Base-by-base conservation (phyloP, 2,113 vertebrate species). In the Elaphurus davidianus region DNA sequence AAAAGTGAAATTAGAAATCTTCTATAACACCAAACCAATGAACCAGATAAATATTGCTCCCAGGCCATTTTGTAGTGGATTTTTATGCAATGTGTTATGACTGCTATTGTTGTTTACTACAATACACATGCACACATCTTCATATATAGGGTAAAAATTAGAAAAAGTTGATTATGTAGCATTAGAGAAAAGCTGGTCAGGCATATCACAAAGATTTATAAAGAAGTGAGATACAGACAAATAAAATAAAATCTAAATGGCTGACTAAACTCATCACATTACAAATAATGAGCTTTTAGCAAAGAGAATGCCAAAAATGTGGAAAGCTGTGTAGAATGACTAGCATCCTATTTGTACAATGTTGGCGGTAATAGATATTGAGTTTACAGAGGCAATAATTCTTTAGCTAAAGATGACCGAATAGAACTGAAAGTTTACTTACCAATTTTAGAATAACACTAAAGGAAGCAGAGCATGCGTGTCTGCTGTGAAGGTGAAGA, bases 401-500 rank as follows among this genome's bases (percentile, higher is more conserved):
- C 9, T 83, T 96, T 40, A 67, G n/a, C 40, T 88, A 64, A 90
- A 87, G 21, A 78, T 76, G 16, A 47, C 17, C 43, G 5, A 78
- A 15, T 16, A 45, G 21, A 67, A 79, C 8, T 10, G 21, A 55
- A 90, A 36, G 4, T n/a, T 71, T 50, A 62, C 11, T 74, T n/a
- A 33, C 0, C 28, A 45, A 6, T 36, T 30, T 2, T 23, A 2
- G 3, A 43, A 64, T 40, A 55, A 2, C 3, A 23, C 3, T 47
- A 82, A 79, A 54, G n/a, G 28, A 55, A 74, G 10, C 40, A 50
- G 15, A 30, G 13, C 11, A 7, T 27, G 7, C 21, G 1, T 60
- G 6, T 45, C 5, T 36, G 0, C 12, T 81, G 30, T 79, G 45
- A 71, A 40, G 19, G 10, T 19, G 78, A 15, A 3, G 33, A 2